A percentile compares a stretch with the other conserved stretches of the same genome.
Conservation (phyloP, 1,140 invertebrate species). For the Hylyphantes graminicola region DNA sequence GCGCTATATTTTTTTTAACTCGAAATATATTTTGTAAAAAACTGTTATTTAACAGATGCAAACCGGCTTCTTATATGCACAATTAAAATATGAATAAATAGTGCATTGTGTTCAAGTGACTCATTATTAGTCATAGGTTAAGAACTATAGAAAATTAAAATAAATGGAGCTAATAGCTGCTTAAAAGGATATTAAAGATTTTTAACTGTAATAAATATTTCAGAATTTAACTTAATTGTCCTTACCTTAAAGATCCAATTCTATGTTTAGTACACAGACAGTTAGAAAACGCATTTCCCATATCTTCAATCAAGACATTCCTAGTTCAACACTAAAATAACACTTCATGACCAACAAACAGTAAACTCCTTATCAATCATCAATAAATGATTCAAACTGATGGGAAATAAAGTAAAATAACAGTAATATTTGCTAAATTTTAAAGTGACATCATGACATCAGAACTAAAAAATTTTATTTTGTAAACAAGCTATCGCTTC, state of each 20-base stretch:
- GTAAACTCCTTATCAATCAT: no score
- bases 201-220: neutral
- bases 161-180: neutral
- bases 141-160: neutral
- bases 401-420: no score
- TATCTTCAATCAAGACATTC: constrained; percentile 43
- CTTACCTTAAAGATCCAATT: constrained; percentile 42
- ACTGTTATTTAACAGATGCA: neutral
- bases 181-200: neutral
- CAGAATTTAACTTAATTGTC: neutral
- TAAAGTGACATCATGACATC: no score
- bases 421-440: no score
- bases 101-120: neutral
- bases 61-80: neutral
- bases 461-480: no score
- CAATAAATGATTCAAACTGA: no score
- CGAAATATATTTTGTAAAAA: neutral
- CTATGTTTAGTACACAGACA: constrained; percentile 52
- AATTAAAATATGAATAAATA: neutral
- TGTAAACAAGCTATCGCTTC: no score
- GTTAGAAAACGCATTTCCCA: constrained; percentile 54
- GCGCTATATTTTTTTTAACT: no score
- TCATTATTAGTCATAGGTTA: neutral
- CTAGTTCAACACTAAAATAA: neutral
- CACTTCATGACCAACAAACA: no score